Percentiles rank a stretch among this genome's conserved stretches.
Evolutionary conservation across 2,113 vertebrate species (phyloP).

Genomic region (Lasiurus cinereus): DNA sequence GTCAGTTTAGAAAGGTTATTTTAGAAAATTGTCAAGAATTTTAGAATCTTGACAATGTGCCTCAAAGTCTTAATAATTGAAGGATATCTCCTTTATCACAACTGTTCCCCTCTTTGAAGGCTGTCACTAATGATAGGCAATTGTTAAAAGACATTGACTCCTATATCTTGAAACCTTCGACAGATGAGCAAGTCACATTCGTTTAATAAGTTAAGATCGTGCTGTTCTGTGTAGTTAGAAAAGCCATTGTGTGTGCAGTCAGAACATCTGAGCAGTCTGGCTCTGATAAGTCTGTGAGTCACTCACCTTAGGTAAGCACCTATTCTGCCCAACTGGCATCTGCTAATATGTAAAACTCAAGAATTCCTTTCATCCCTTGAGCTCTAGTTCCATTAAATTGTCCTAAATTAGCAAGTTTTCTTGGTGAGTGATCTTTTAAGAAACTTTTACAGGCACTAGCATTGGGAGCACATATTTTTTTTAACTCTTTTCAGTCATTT

Average conservation of each 20-base stretch:
- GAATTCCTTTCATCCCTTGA: background rate
- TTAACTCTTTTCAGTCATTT: constrained; percentile 77
- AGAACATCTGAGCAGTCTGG: constrained; percentile 66
- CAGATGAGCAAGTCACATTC: background rate
- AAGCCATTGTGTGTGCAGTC: constrained; percentile 74
- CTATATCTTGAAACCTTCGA: background rate
- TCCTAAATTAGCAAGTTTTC: constrained; percentile 76
- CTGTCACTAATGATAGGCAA: background rate
- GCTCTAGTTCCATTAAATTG: background rate
- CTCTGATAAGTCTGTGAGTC: background rate
- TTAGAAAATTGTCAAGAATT: background rate
- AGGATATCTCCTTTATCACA: background rate
- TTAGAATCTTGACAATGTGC: background rate
- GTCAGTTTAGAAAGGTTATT: constrained; percentile 2
- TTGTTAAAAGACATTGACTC: constrained; percentile 5
- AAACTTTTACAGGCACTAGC: constrained; percentile 75
- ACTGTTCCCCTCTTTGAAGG: background rate
- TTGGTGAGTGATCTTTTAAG: constrained; percentile 78
- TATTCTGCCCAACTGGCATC: background rate
- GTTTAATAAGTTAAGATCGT: background rate
- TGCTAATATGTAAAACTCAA: background rate
- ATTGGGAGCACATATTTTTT: constrained; percentile 72
- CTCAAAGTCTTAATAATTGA: background rate
- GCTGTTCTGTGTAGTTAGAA: constrained; percentile 36
- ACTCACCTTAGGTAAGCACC: background rate